Percentiles rank a stretch among this genome's conserved stretches.
phyloP scores from a whole-genome alignment of 2,888 invertebrate species.

The Cataglyphis altisquamis region DNA sequence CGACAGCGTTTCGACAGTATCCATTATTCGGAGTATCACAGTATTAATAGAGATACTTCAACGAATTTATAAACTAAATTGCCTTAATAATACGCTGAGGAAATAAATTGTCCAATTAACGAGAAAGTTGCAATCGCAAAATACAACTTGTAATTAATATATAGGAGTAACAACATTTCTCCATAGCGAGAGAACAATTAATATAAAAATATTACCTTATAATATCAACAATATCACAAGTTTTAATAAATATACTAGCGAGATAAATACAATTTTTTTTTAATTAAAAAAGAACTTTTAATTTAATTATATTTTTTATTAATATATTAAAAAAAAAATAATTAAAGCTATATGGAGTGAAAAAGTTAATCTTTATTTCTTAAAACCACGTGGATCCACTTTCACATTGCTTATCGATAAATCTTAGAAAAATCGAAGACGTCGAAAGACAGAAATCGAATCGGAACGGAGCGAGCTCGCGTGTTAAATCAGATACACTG shows the following conservation, averaged over 20 bases:
- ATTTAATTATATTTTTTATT: neutral
- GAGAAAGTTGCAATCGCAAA: neutral
- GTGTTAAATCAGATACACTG: conserved; percentile 43
- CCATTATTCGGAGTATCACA: conserved; percentile 31
- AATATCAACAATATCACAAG: neutral
- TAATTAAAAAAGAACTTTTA: neutral
- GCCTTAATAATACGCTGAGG: conserved; percentile 19
- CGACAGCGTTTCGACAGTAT: conserved; percentile 24
- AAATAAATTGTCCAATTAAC: conserved; percentile 31
- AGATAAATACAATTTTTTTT: neutral
- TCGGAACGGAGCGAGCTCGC: neutral
- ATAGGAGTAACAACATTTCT: conserved; percentile 1
- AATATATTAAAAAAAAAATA: neutral
- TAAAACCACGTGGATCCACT: neutral
- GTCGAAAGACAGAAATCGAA: neutral
- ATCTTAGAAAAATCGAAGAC: neutral
- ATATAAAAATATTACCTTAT: neutral
- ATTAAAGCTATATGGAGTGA: neutral
- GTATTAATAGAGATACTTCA: conserved; percentile 28
- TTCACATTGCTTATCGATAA: neutral
- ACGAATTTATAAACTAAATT: conserved; percentile 44
- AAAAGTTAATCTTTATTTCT: neutral
- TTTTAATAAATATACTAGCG: neutral
- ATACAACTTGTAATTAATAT: conserved; percentile 22
- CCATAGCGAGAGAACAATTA: too few relatives aligned